These are phyloP conservation scores for Sinodicranocentrus sp. DNA, from an alignment of 2,888 invertebrate species.

Conservation along the genomic window DNA sequence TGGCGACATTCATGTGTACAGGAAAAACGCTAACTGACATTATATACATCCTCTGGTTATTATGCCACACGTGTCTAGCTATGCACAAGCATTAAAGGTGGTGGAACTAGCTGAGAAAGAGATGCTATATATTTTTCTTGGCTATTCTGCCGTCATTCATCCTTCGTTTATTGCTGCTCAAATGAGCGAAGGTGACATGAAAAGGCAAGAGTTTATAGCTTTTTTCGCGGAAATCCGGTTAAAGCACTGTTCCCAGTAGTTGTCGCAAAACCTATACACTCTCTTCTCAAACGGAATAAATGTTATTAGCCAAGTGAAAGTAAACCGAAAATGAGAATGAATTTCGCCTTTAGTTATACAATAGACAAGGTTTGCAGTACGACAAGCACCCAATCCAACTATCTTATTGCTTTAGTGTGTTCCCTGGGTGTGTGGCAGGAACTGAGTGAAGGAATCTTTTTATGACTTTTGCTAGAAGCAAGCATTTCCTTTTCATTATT, in stretches of 20 bases:
- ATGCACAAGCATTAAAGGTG: too few species aligned
- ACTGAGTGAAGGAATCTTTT: background rate
- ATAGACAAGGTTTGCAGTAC: background rate
- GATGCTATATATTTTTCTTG: too few species aligned
- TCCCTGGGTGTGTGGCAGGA: background rate
- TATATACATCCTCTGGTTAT: too few species aligned
- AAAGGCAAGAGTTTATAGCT: conserved; percentile 18
- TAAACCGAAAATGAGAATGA: conserved; percentile 22
- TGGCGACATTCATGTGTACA: too few species aligned
- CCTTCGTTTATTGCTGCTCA: conserved; percentile 5
- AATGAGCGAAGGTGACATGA: conserved; percentile 23
- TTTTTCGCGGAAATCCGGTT: conserved; percentile 11
- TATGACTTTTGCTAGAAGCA: conserved; percentile 7
- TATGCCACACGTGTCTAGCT: too few species aligned
- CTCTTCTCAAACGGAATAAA: background rate
- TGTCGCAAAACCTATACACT: too few species aligned
- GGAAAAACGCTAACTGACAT: too few species aligned
- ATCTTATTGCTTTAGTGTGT: background rate
- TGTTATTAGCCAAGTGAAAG: conserved; percentile 11
- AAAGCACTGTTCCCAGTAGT: background rate
- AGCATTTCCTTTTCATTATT: background rate
- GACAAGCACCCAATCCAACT: background rate
- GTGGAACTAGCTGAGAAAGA: too few species aligned
- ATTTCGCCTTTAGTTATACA: background rate
- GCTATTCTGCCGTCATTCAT: conserved; percentile 14